Percentiles rank a stretch among this genome's conserved stretches.
Conservation (phyloP, 2,113 vertebrate species). For the Amphiprion percula region DNA sequence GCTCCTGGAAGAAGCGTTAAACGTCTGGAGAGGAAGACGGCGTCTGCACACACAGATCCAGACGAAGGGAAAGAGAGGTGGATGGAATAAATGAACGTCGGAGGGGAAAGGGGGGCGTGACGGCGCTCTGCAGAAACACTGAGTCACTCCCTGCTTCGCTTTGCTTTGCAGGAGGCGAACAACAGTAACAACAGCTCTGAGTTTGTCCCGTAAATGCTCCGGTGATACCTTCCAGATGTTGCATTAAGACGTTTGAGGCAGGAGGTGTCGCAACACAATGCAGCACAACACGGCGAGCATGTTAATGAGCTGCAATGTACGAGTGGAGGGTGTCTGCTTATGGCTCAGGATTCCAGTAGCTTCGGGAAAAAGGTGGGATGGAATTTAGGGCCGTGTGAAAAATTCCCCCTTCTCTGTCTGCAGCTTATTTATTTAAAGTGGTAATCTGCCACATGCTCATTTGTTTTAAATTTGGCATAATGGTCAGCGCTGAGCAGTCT, state of each 20-base stretch:
- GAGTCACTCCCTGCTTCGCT: constrained; percentile 44
- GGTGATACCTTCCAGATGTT: constrained; percentile 69
- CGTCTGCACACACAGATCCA: constrained; percentile 35
- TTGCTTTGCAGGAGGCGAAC: constrained; percentile 35
- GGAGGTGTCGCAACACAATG: not conserved
- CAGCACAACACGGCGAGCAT: constrained; percentile 10
- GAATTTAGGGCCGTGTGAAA: constrained; percentile 47
- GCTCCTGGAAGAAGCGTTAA: constrained; percentile 16
- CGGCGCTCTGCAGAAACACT: constrained; percentile 38
- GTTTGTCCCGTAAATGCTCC: constrained; percentile 29
- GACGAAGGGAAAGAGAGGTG: constrained; percentile 28
- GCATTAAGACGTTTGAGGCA: constrained; percentile 7
- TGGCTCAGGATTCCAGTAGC: constrained; percentile 28
- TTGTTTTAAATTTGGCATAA: constrained; percentile 18
- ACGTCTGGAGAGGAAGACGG: constrained; percentile 38
- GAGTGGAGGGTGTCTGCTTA: constrained; percentile 18
- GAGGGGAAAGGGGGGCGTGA: constrained; percentile 22
- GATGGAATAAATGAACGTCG: constrained; percentile 32
- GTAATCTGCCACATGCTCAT: constrained; percentile 24
- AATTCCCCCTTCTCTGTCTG: constrained; percentile 52
- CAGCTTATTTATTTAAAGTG: constrained; percentile 45
- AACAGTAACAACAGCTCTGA: constrained; percentile 22
- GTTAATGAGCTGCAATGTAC: constrained; percentile 50
- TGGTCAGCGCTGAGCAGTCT: not conserved
- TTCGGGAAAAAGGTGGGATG: constrained; percentile 27